phyloP scores from a whole-genome alignment of 2,888 invertebrate species.

The Polyommatus iphigenia region DNA sequence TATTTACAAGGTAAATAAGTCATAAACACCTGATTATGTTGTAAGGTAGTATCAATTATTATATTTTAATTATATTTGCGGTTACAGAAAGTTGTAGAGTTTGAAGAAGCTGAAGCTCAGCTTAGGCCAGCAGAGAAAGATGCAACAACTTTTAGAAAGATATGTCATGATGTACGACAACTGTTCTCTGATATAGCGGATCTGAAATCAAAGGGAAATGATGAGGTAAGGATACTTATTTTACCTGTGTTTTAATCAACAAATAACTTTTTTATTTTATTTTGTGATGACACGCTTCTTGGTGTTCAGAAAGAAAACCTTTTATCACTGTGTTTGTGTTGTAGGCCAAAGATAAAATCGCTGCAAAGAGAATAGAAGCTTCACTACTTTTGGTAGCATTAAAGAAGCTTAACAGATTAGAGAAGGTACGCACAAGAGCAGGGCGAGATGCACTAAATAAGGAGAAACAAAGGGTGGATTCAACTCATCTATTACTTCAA shows the following conservation, averaged over 20 bases:
- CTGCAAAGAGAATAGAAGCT: slow-evolving; percentile 85
- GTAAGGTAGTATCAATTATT: background rate
- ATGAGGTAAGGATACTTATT: slow-evolving; percentile 64
- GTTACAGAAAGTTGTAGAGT: slow-evolving; percentile 83
- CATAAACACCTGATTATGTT: background rate
- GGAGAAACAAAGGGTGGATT: slow-evolving; percentile 94
- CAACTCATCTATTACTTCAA: slow-evolving; percentile 93
- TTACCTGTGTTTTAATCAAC: background rate
- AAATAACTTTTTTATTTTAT: no score
- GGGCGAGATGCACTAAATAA: slow-evolving; percentile 89
- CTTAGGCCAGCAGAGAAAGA: slow-evolving; percentile 84
- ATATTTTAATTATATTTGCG: slow-evolving; percentile 32
- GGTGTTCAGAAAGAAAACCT: no score
- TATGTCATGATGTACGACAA: slow-evolving; percentile 85
- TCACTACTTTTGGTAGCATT: slow-evolving; percentile 89
- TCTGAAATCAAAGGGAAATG: slow-evolving; percentile 80
- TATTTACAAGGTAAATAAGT: slow-evolving; percentile 77
- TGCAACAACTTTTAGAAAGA: slow-evolving; percentile 82
- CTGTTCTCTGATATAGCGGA: slow-evolving; percentile 85
- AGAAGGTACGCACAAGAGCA: slow-evolving; percentile 92
- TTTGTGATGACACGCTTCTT: no score
- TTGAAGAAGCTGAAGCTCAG: slow-evolving; percentile 87
- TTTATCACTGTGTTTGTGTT: slow-evolving; percentile 43
- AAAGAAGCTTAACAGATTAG: slow-evolving; percentile 93
- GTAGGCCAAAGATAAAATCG: slow-evolving; percentile 82